These are phyloP conservation scores for Tipula confusa DNA, from an alignment of 2,888 invertebrate species.

Conservation along the genomic window DNA sequence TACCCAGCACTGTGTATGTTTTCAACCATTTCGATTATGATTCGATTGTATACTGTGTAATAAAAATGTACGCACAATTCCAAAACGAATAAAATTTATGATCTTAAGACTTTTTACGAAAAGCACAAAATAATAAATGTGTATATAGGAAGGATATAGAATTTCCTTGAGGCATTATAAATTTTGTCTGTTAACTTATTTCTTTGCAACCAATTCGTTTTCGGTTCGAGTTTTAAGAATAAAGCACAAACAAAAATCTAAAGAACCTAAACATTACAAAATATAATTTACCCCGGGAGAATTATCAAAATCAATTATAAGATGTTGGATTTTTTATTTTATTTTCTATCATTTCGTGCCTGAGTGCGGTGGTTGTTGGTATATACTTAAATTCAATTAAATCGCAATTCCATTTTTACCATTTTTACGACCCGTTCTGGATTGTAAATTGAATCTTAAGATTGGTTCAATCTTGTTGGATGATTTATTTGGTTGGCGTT, in stretches of 20 bases:
- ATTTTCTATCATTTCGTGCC: background rate
- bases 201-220: background rate
- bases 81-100: background rate
- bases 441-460: background rate
- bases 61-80: background rate
- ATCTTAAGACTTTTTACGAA: background rate
- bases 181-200: background rate
- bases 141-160: background rate
- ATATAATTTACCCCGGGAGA: background rate
- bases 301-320: slow-evolving; percentile 20
- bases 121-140: background rate
- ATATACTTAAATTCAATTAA: background rate
- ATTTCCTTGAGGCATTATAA: background rate
- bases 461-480: background rate
- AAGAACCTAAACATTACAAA: background rate
- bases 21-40: background rate
- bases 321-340: background rate
- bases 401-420: background rate
- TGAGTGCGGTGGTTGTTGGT: background rate
- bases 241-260: no score
- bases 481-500: background rate
- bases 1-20: background rate
- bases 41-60: background rate
- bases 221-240: background rate
- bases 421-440: background rate